Evolutionary conservation across 2,113 vertebrate species (phyloP).

Genomic region (Chinchilla lanigera): DNA sequence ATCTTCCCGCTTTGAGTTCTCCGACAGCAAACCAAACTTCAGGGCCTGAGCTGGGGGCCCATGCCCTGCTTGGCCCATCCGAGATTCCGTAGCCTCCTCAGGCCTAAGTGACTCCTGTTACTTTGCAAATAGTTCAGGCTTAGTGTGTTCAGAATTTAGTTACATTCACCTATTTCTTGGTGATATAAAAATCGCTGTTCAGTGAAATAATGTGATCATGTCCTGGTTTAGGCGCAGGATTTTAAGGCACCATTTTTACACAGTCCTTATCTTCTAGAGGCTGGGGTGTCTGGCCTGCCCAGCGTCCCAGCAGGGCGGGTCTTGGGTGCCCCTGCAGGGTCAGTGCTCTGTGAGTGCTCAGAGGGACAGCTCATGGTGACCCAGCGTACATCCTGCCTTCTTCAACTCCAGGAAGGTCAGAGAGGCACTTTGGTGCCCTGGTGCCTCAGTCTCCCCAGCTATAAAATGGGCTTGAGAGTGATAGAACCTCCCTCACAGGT

Average conservation of each 20-base stretch:
- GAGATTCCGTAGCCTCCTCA: not conserved
- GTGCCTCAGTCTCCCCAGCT: not conserved
- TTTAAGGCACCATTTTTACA: not conserved
- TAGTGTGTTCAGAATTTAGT: not conserved
- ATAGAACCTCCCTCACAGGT: not conserved
- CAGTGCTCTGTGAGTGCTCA: not conserved
- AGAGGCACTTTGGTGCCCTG: not conserved
- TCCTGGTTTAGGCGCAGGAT: not conserved
- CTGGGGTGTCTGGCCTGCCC: not conserved
- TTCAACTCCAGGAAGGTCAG: not conserved
- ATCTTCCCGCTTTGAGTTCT: not conserved
- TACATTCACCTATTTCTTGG: not conserved
- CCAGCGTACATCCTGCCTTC: not conserved
- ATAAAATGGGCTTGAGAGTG: not conserved
- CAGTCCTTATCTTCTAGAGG: not conserved
- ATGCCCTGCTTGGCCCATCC: not conserved
- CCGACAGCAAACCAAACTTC: constrained; percentile 30
- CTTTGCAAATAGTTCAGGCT: not conserved
- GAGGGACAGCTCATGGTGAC: not conserved
- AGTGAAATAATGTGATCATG: not conserved
- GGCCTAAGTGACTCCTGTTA: not conserved
- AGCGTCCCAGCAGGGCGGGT: too few relatives aligned
- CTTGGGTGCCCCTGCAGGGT: not conserved
- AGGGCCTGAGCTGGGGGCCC: constrained; percentile 43
- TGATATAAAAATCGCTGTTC: not conserved